phyloP scores from a whole-genome alignment of 92 coral and sea anemone genomes.

The Porites evermanni region DNA sequence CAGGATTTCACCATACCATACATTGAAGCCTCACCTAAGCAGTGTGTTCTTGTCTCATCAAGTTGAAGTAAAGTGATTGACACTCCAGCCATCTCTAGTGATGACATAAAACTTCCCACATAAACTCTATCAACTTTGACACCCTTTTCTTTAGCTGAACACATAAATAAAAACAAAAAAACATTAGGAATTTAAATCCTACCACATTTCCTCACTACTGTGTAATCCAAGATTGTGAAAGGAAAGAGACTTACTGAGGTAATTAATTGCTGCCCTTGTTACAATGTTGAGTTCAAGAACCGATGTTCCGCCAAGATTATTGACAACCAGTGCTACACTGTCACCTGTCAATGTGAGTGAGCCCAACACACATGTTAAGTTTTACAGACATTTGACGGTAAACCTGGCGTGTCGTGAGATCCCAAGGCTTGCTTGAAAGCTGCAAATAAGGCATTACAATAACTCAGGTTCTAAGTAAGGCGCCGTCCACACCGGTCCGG shows the following conservation, averaged over 20 bases:
- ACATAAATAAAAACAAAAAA: neutral
- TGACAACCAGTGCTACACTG: slow-evolving; percentile 84
- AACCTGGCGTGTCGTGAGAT: slow-evolving; percentile 70
- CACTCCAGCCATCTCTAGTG: slow-evolving; percentile 98
- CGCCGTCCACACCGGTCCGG: too few relatives aligned
- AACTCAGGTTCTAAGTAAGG: too few relatives aligned
- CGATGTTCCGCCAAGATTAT: slow-evolving; percentile 96
- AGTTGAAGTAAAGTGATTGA: slow-evolving; percentile 87
- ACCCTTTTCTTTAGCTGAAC: slow-evolving; percentile 69
- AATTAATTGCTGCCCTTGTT: slow-evolving; percentile 84
- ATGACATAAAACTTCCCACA: slow-evolving; percentile 93
- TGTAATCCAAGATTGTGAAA: neutral
- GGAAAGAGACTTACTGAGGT: slow-evolving; percentile 73
- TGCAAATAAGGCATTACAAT: slow-evolving; percentile 5
- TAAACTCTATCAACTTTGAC: slow-evolving; percentile 86
- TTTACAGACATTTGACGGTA: slow-evolving; percentile 34
- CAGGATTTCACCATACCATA: neutral
- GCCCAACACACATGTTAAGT: neutral
- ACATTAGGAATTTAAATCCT: neutral
- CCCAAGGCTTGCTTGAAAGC: slow-evolving; percentile 84
- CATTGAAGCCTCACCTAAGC: slow-evolving; percentile 68
- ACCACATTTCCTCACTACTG: too few relatives aligned
- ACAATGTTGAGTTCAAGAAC: slow-evolving; percentile 84
- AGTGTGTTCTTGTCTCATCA: slow-evolving; percentile 76
- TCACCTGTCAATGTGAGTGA: slow-evolving; percentile 58